Evolutionary conservation across 1,140 invertebrate genomes (phyloP), one percentile per base, ranked within the genome.

Genomic region (Anoplophora glabripennis): DNA sequence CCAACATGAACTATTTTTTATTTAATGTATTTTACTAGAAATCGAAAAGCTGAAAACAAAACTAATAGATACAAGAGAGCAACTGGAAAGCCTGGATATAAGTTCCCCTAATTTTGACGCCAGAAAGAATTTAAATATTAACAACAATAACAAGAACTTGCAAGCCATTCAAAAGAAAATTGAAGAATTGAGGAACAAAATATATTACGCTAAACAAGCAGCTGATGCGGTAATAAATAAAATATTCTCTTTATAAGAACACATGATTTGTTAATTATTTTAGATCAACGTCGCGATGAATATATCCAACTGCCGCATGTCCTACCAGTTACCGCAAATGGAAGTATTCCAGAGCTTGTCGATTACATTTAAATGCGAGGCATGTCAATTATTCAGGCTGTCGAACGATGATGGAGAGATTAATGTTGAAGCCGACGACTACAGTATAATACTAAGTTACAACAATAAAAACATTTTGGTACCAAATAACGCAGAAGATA

Each of bases 181-280:
- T 12, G 79, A 83, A 42, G 81, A 84, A 44, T 77, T 95, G 0
- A 81, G 83, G 28, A 81, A 88, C 68, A 86, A 87, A 73, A 90
- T 94, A 47, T 78, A 82, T 2, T 83, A 89, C 69, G 90, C 92
- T 0, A 81, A 84, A 64, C 90, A 94, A 75, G 85, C 86, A 9
- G 91, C 92, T 0, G 85, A 91, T 46, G 86, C 85, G 41, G 90
- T 93, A 78, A 83, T 80, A 77, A n/a, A 21, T 3, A 52, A 49
- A 42, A 45, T 48, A 35, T 38, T 3, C 51, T 36, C 35, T 63
- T 48, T 64, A 15, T 41, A 12, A 11, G n/a, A 3, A 10, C 36
- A n/a, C 14, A 17, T 3, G 4, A 4, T 53, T 42, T n/a, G 3
- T 11, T 17, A 35, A 12, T 41, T 36, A 45, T 64, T 58, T 45